These are phyloP conservation scores for Bambusicola thoracicus DNA, from an alignment of 2,113 vertebrate genomes.

Conservation along the genomic window DNA sequence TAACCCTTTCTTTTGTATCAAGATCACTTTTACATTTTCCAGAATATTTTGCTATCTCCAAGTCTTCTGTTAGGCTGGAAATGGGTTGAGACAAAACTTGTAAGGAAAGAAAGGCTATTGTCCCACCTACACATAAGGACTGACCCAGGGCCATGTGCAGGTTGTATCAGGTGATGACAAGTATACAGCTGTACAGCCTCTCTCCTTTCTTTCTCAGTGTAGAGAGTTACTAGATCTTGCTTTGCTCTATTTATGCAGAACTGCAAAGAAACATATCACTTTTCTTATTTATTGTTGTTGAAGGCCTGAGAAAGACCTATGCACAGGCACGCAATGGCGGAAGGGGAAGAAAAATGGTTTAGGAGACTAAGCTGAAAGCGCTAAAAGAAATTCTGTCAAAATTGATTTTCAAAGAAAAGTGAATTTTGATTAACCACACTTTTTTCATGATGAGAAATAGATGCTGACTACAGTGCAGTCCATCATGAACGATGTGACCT, in stretches of 20 bases:
- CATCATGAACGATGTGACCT: background rate
- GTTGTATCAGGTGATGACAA: background rate
- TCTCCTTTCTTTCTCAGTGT: background rate
- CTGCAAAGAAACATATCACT: background rate
- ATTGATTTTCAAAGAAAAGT: background rate
- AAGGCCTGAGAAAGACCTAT: background rate
- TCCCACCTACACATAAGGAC: background rate
- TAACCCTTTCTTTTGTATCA: background rate
- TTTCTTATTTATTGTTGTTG: background rate
- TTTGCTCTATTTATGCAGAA: background rate
- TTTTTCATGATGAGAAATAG: background rate
- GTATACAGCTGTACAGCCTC: background rate
- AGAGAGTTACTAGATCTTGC: background rate
- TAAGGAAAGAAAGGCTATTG: background rate
- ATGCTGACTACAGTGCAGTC: background rate
- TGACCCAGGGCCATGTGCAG: background rate
- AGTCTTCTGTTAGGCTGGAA: background rate
- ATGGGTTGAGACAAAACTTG: background rate
- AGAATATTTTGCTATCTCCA: background rate
- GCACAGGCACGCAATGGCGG: background rate
- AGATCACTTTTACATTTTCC: background rate
- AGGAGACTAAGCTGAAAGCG: background rate
- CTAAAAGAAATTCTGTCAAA: background rate
- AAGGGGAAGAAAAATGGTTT: background rate
- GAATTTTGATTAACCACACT: background rate